Conservation (phyloP, 1,140 invertebrate genomes). For the Diuraphis noxia region DNA sequence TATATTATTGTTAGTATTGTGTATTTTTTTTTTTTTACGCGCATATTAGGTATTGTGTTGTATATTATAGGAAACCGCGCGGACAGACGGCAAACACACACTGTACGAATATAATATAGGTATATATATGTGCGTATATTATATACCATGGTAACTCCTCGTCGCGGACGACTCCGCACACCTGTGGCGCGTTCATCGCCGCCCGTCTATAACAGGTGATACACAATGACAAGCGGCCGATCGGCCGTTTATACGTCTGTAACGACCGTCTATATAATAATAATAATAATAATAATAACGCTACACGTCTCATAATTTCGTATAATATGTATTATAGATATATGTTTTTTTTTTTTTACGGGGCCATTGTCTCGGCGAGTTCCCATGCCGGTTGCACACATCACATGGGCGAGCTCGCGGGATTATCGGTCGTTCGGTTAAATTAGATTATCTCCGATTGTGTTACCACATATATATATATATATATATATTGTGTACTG, state of each 20-base stretch:
- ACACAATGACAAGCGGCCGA: conserved; percentile 40
- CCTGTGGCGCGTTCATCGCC: conserved; percentile 34
- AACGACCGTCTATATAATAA: background rate
- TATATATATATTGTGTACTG: background rate
- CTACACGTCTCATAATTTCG: background rate
- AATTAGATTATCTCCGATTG: conserved; percentile 48
- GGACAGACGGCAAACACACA: conserved; percentile 39
- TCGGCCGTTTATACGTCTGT: conserved; percentile 37
- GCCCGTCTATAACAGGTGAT: conserved; percentile 29
- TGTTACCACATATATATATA: too few species aligned
- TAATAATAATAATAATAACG: background rate
- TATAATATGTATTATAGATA: background rate
- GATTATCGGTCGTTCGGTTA: conserved; percentile 45
- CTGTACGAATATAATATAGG: too few species aligned
- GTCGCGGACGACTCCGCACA: conserved; percentile 16
- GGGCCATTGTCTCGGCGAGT: conserved; percentile 30
- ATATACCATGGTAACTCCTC: background rate
- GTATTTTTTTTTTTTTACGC: conserved; percentile 5
- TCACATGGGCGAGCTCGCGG: background rate
- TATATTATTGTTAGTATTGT: background rate
- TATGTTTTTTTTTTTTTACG: background rate
- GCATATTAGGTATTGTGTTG: background rate
- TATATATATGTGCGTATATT: background rate
- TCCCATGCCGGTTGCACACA: background rate
- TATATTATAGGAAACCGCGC: conserved; percentile 10